Conservation (phyloP, 2,113 vertebrate genomes). For the Hoplias malabaricus region DNA sequence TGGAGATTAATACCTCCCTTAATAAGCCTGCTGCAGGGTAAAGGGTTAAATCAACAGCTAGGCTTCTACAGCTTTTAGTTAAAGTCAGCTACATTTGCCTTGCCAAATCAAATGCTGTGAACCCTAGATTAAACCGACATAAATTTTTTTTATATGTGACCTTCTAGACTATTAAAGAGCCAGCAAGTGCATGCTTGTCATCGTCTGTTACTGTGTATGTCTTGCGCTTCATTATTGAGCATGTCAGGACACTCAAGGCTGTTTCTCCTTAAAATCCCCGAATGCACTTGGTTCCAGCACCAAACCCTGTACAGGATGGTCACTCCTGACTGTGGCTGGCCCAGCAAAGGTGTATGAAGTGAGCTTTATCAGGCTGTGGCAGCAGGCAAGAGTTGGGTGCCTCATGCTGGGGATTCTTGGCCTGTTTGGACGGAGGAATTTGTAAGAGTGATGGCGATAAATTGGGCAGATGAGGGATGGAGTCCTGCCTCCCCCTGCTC, state of each 20-base stretch:
- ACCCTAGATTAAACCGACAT: neutral
- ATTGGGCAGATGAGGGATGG: constrained; percentile 40
- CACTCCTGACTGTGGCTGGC: neutral
- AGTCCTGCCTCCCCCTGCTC: constrained; percentile 31
- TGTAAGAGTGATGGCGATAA: constrained; percentile 46
- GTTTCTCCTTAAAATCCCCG: constrained; percentile 17
- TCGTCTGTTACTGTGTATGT: neutral
- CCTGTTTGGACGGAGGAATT: constrained; percentile 46
- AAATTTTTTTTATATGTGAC: neutral
- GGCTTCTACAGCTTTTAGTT: neutral
- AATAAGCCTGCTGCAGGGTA: neutral
- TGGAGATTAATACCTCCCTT: neutral
- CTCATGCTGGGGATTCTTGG: constrained; percentile 31
- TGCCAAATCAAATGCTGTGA: neutral
- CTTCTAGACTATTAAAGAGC: neutral
- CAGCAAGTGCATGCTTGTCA: neutral
- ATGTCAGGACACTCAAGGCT: neutral
- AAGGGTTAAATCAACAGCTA: neutral
- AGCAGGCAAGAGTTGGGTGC: neutral
- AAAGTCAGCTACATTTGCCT: constrained; percentile 11
- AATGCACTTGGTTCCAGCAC: constrained; percentile 21
- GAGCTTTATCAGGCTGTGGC: constrained; percentile 35
- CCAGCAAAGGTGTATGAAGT: neutral
- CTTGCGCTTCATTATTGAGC: neutral
- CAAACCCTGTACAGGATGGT: neutral